Conservation (phyloP, 1,140 invertebrate genomes). For the Zeugodacus cucurbitae region DNA sequence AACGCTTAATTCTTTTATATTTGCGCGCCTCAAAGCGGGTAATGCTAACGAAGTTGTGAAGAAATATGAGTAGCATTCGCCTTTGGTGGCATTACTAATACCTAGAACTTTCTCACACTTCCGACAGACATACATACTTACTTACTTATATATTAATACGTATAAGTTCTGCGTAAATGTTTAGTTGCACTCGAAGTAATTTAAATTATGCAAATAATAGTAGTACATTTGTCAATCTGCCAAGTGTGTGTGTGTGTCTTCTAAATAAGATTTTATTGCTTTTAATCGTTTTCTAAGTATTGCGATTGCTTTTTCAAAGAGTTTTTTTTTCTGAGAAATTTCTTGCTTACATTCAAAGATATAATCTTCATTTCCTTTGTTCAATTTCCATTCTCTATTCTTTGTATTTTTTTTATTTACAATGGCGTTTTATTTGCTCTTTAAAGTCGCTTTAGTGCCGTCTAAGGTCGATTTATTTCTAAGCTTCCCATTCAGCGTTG, state of each 20-base stretch:
- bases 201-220: constrained; percentile 14
- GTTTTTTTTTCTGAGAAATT: not conserved
- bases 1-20: constrained; percentile 35
- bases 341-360: not conserved
- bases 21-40: constrained; percentile 12
- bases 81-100: not conserved
- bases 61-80: constrained; percentile 12
- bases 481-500: not conserved
- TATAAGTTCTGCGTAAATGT: not conserved
- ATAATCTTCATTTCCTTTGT: too few species aligned
- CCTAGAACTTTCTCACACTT: not conserved
- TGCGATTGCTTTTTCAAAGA: not conserved
- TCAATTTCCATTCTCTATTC: not conserved
- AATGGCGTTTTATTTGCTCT: not conserved
- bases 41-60: not conserved
- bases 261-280: not conserved
- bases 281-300: constrained; percentile 18
- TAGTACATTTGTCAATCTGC: not conserved
- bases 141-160: not conserved
- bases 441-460: not conserved
- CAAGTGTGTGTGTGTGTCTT: not conserved
- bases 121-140: not conserved
- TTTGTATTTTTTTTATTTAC: not conserved
- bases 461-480: not conserved
- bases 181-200: not conserved